Percentiles rank a stretch among this genome's conserved stretches.
phyloP scores from a whole-genome alignment of 2,797 vertebrate species.

The Hydrolagus colliei region DNA sequence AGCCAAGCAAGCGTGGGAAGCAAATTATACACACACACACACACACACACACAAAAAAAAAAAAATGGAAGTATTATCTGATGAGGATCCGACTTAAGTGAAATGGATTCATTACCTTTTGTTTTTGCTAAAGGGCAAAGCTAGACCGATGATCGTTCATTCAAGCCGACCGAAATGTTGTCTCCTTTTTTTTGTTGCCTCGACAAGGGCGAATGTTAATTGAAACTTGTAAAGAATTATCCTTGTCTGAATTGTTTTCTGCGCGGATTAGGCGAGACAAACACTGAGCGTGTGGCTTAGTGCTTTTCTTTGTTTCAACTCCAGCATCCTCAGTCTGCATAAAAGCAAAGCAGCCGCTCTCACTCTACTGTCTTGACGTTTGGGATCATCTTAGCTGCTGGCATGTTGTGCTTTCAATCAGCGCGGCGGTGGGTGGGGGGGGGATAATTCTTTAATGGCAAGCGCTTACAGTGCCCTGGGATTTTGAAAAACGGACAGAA shows the following conservation, averaged over 20 bases:
- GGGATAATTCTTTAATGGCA: too few species aligned
- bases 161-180: not conserved
- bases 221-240: too few species aligned
- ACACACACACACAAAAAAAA: too few species aligned
- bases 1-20: not conserved
- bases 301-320: not conserved
- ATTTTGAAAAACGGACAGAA: not conserved
- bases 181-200: not conserved
- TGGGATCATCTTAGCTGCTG: not conserved
- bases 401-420: not conserved
- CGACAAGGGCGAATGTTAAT: not conserved
- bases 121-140: not conserved
- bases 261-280: not conserved
- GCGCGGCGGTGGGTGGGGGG: too few species aligned
- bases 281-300: not conserved
- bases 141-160: too few species aligned
- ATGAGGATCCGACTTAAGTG: not conserved
- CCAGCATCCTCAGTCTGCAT: not conserved
- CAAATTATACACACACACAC: too few species aligned
- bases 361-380: not conserved
- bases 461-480: not conserved
- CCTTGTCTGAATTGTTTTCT: not conserved
- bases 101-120: not conserved
- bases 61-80: too few species aligned
- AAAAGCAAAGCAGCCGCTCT: not conserved